Base-by-base conservation (phyloP, 2,797 vertebrate genomes). In the Avahi laniger region DNA sequence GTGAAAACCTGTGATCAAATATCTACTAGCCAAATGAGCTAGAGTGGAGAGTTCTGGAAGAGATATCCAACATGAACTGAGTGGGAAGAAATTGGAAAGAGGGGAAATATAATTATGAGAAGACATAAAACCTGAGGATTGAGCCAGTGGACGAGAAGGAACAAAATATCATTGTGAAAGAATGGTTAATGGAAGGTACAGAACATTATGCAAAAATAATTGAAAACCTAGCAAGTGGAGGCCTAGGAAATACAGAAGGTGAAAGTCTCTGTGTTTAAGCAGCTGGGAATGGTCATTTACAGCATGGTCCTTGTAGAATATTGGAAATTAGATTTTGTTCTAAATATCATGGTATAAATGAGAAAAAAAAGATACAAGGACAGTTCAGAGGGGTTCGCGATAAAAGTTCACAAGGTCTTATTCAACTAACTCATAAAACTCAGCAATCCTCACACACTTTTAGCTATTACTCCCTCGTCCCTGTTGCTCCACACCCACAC, bases 371-470 rank as follows among this genome's bases (percentile, higher is more conserved):
- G 11, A 61, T 93, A n/a, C 24, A 63, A 92, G 35, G 30, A 54
- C 2, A 83, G 85, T 63, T 94, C 50, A 54, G 43, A 78, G n/a
- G 43, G 84, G 20, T 79, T 63, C 41, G 57, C 24, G 57, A 38
- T 83, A 82, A 57, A 80, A 57, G 38, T 96, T 93, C 89, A 61
- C 20, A 79, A 82, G 73, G 22, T 57, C 72, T 97, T 54, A 35
- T 95, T 95, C 48, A 54, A n/a, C 54, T 97, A 93, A 94, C 89
- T 94, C 46, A 72, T 50, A 90, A 86, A 95, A 75, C 26, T 91
- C 57, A 67, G 41, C 48, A 70, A 73, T 96, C n/a, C 24, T 92
- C 92, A 97, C 67, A 63, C 48, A 70, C 30, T 82, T 84, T 69
- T 26, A 50, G 43, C 43, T 81, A 35, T 67, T 52, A 35, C 6